Conservation (phyloP, 2,797 vertebrate species). For the Nyctalus aviator region DNA sequence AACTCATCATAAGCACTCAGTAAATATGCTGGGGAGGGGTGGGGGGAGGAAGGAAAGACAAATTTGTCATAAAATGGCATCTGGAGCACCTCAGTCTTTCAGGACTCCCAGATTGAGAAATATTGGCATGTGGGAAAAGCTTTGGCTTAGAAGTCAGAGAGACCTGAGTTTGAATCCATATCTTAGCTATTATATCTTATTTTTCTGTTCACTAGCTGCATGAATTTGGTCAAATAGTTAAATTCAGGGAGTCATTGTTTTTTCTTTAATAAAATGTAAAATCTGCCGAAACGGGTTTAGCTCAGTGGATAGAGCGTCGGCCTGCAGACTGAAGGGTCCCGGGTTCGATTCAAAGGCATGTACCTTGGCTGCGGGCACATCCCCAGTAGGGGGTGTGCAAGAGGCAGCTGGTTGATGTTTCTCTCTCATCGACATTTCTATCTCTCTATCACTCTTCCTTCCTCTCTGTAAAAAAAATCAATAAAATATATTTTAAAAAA, state of each 20-base stretch:
- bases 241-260: neutral
- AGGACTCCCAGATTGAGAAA: conserved; percentile 24
- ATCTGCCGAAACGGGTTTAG: too few species aligned
- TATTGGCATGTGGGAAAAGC: neutral
- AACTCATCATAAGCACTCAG: neutral
- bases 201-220: conserved; percentile 10
- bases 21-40: neutral
- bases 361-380: too few species aligned
- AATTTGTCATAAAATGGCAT: neutral
- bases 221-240: conserved; percentile 11
- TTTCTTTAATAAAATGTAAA: neutral
- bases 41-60: conserved; percentile 20
- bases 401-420: too few species aligned
- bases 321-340: too few species aligned
- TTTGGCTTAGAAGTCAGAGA: neutral
- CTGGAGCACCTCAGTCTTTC: neutral
- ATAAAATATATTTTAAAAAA: too few species aligned
- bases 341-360: too few species aligned
- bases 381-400: too few species aligned
- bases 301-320: too few species aligned
- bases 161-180: neutral
- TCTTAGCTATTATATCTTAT: neutral
- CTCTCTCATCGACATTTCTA: too few species aligned
- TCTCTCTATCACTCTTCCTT: too few species aligned
- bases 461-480: too few species aligned